Conservation (phyloP, 2,797 vertebrate species). For the Alca torda region DNA sequence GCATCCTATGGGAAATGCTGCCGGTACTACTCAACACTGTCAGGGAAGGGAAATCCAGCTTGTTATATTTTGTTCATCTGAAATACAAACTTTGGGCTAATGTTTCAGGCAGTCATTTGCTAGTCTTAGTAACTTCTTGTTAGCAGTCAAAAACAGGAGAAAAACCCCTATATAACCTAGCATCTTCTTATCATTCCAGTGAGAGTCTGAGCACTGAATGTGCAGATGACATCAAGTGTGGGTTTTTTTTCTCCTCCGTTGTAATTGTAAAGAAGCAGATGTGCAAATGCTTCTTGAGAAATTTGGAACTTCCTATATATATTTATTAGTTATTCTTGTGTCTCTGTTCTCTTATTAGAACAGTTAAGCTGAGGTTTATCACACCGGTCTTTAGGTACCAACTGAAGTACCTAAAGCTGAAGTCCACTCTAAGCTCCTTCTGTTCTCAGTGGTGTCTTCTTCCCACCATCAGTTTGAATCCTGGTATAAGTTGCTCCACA, state of each 20-base stretch:
- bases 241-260: not conserved
- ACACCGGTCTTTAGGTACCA: not conserved
- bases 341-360: not conserved
- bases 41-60: not conserved
- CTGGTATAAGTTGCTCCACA: not conserved
- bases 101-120: not conserved
- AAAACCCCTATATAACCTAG: not conserved
- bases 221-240: accelerated
- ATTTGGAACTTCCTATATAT: not conserved
- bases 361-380: not conserved
- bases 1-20: not conserved
- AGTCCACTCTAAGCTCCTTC: not conserved
- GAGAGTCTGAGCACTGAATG: not conserved
- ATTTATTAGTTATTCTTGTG: not conserved
- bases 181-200: not conserved
- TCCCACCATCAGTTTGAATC: not conserved
- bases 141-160: not conserved
- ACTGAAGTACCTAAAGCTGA: not conserved
- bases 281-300: not conserved
- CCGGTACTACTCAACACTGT: not conserved
- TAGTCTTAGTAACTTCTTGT: not conserved
- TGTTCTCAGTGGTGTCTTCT: not conserved
- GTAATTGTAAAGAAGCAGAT: not conserved
- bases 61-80: not conserved
- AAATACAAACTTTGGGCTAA: not conserved